phyloP scores from a whole-genome alignment of 2,797 vertebrate genomes.

The Silurus lanzhouensis region DNA sequence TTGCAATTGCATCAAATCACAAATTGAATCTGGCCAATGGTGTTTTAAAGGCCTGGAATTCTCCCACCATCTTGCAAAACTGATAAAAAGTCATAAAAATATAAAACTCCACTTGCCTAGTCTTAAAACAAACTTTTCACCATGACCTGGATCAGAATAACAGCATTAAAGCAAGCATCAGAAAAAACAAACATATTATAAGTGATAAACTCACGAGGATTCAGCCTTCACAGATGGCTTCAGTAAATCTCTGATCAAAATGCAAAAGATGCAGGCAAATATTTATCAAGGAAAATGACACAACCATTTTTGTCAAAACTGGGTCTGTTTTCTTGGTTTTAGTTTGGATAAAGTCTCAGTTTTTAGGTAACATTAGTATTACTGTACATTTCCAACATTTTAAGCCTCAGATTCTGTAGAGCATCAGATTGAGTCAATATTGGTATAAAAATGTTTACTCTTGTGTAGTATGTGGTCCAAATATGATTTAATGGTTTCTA shows the following conservation, averaged over 20 bases:
- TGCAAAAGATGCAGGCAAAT: neutral
- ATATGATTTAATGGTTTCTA: neutral
- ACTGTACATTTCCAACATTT: neutral
- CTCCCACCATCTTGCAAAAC: neutral
- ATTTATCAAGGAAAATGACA: neutral
- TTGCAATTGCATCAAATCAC: too few species aligned
- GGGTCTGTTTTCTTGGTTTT: neutral
- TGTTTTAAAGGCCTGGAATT: neutral
- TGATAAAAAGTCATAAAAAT: neutral
- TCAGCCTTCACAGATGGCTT: slow-evolving; percentile 20
- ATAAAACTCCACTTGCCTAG: neutral
- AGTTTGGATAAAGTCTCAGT: neutral
- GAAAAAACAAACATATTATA: neutral
- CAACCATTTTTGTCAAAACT: neutral
- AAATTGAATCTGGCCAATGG: too few species aligned
- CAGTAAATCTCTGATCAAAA: neutral
- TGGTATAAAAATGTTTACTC: neutral
- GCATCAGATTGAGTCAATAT: neutral
- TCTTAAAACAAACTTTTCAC: neutral
- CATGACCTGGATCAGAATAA: neutral
- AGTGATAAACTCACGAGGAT: neutral
- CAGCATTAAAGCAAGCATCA: neutral
- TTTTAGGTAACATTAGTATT: neutral
- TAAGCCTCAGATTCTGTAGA: neutral
- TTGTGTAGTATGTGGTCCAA: neutral